Evolutionary conservation across 2,113 vertebrate species (phyloP), one percentile per base, ranked within the genome.

Genomic region (Ophthalmotilapia sp.): DNA sequence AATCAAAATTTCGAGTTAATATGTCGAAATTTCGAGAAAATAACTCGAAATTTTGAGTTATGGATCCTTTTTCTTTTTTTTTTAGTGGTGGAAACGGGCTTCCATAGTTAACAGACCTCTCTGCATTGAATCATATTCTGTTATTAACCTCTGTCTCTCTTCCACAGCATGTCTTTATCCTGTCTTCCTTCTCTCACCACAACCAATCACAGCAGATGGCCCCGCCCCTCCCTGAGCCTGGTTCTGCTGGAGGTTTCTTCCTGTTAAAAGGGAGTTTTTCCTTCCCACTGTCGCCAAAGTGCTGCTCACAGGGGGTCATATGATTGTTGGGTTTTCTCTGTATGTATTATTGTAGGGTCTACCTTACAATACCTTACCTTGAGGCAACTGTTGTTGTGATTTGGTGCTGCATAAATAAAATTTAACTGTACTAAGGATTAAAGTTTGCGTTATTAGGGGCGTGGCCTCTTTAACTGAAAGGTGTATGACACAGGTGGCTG

Each of bases 61-160:
- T 26, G 23, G 23, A 26, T 26, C 3, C 3, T 3, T 26, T 3
- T 26, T 1, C 3, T 26, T 3, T 26, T 26, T 26, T 26, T 26
- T 26, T 26, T 26, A 26, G 0, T 26, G 26, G 26, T 2, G 26
- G 4, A 26, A 26, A 26, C 4, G 26, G 26, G 26, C 26, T 26
- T 26, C 26, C 26, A 26, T 26, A 26, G 31, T 31, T 31, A 56
- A 56, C 0, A 29, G 23, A 29, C 55, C 23, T 56, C 55, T 56
- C 55, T 56, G 55, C 0, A 15, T 2, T 15, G 55, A 29, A 29
- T 56, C 23, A 29, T 56, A 29, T 0, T 0, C 0, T 58, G 23
- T 58, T 58, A 58, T 15, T 29, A 29, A 58, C 0, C 21, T 14
- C 54, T 56, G 23, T 29, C 12, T 56, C 4, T 31, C 31, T 31